Base-by-base conservation (phyloP, 2,888 invertebrate genomes). In the Sminthurinus aureus region DNA sequence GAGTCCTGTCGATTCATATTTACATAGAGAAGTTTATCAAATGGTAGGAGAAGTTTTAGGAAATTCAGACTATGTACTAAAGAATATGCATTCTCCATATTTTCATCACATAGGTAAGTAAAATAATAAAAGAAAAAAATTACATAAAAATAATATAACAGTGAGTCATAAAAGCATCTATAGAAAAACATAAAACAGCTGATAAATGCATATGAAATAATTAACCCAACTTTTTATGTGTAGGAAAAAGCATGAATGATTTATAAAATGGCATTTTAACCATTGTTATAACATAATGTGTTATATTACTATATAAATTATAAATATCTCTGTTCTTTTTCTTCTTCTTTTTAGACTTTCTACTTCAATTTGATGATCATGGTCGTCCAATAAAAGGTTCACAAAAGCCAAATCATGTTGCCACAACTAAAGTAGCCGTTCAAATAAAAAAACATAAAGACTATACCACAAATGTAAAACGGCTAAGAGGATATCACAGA, bases 401-500 rank as follows among this genome's bases (percentile, higher is more conserved):
- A 38, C 69, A 78, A 80, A 87, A 85, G 15, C 22, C 75, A 11
- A 52, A 20, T 18, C 18, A 22, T 0, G 81, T n/a, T 24, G 50
- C 24, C n/a, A 69, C 80, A 4, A 22, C 24, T 38, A 79, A 84
- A 78, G 86, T 87, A 67, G 92, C 92, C 38, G 88, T 93, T 78
- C 87, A 93, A 26, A 87, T 93, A 73, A 89, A 92, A 0, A 90
- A 89, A 50, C 89, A 91, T 1, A 90, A 91, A 78, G 91, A 91
- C 0, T 92, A 91, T 88, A 92, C 93, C n/a, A 90, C 90, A 82
- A 89, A 91, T 76, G 90, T 90, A 15, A 87, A 89, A 12, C 91
- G 90, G 11, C 87, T 93, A 74, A 91, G 91, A 87, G 93, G 94
- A 0, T 90, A 90, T 3, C 90, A 91, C 69, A 91, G 92, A 64